Conservation (phyloP, 2,113 vertebrate species). For the Suncus etruscus region DNA sequence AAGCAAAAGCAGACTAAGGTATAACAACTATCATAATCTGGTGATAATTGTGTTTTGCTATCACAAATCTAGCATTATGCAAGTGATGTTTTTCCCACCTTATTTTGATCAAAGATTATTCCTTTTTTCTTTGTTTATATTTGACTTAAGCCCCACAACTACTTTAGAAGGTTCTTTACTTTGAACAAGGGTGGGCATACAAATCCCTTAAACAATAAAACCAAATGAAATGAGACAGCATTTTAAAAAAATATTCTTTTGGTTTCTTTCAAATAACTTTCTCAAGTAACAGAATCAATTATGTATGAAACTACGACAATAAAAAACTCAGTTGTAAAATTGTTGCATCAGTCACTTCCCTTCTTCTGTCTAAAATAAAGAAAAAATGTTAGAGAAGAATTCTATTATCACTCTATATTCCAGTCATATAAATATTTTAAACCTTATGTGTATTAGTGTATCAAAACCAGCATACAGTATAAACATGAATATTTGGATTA, state of each 20-base stretch:
- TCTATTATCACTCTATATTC: slow-evolving; percentile 14
- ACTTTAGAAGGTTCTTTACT: slow-evolving; percentile 48
- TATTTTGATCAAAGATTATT: background rate
- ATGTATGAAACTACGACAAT: slow-evolving; percentile 46
- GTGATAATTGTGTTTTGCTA: background rate
- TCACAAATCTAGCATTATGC: slow-evolving; percentile 14
- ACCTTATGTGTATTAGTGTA: background rate
- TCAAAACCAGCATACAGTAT: background rate
- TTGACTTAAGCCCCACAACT: slow-evolving; percentile 12
- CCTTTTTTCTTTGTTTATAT: slow-evolving; percentile 20
- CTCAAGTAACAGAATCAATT: slow-evolving; percentile 48
- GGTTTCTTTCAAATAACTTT: slow-evolving; percentile 58
- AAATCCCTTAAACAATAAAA: slow-evolving; percentile 59
- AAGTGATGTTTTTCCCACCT: background rate
- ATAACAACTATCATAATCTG: background rate
- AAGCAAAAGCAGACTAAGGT: background rate
- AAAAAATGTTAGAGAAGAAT: slow-evolving; percentile 25
- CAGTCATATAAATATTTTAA: slow-evolving; percentile 9
- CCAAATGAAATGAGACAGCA: slow-evolving; percentile 56
- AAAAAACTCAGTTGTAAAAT: slow-evolving; percentile 55
- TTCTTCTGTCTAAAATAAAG: slow-evolving; percentile 29
- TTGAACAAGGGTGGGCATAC: slow-evolving; percentile 28
- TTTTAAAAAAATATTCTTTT: slow-evolving; percentile 30
- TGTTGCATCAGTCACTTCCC: slow-evolving; percentile 36
- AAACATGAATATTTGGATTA: slow-evolving; percentile 17